Percentiles rank a stretch among this genome's conserved stretches.
Evolutionary conservation across 1,140 invertebrate species (phyloP).

Genomic region (Stenopsyche tienmushanensis): DNA sequence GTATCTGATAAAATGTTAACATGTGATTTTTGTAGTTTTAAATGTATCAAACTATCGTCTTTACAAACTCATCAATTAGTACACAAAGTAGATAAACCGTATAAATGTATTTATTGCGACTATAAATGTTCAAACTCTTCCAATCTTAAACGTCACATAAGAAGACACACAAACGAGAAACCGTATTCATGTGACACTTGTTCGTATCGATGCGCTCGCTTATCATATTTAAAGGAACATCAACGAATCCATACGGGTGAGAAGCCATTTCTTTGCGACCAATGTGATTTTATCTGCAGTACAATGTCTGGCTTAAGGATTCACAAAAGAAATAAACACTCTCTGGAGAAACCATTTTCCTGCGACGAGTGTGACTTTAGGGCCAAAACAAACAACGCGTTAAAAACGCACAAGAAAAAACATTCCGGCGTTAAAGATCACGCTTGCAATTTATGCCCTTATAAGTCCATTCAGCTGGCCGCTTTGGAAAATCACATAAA

Average conservation of each 20-base stretch:
- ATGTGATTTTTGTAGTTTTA: conserved; percentile 1
- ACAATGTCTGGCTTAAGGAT: conserved; percentile 23
- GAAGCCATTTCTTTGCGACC: conserved; percentile 31
- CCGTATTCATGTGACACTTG: conserved; percentile 20
- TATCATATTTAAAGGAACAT: conserved; percentile 19
- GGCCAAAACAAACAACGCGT: conserved; percentile 30
- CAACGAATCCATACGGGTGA: conserved; percentile 25
- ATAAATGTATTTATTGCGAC: conserved; percentile 1
- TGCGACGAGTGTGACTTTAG: conserved; percentile 32
- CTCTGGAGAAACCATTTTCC: conserved; percentile 23
- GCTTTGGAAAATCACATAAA: conserved; percentile 30
- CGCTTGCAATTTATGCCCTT: conserved; percentile 27
- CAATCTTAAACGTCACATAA: conserved; percentile 22
- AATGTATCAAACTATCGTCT: neutral
- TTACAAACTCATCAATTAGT: neutral
- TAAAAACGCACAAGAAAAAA: conserved; percentile 22
- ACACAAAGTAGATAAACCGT: conserved; percentile 11
- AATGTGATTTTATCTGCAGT: conserved; percentile 31
- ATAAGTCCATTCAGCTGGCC: conserved; percentile 31
- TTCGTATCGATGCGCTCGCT: neutral
- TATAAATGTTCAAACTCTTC: neutral
- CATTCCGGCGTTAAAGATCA: conserved; percentile 30
- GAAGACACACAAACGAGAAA: conserved; percentile 20
- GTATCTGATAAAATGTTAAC: neutral
- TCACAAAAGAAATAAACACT: conserved; percentile 35